Base-by-base conservation (phyloP, 2,797 vertebrate genomes). In the Semotilus atromaculatus region DNA sequence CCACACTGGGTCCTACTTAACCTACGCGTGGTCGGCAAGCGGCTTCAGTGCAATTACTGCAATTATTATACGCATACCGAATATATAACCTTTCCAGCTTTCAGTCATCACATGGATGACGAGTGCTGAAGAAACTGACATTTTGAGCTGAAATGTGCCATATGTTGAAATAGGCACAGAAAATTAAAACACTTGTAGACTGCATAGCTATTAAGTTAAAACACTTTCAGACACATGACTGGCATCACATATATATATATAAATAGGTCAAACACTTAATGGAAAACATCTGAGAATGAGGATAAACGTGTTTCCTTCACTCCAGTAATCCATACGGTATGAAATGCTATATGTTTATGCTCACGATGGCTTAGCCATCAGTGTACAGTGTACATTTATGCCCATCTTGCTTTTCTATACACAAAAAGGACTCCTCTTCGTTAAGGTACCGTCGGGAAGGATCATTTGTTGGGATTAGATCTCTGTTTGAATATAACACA, bases 21-120 rank as follows among this genome's bases (percentile, higher is more conserved):
- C 77, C 81, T 77, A 45, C 13, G 72, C 77, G 72, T 85, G 81
- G 74, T 75, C 62, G 62, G 53, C 3, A 81, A 66, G 26, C 29
- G 62, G 81, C 81, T 84, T 82, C 67, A 60, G n/a, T 62, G 81
- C 81, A 89, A 89, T 89, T 82, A 89, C 84, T 51, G 87, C 81
- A 87, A 87, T 88, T 88, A 84, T 67, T 82, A 77, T 45, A 89
- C 48, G 86, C 84, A 87, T 43, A 6, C 81, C 43, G 77, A 80
- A 86, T 77, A 38, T 51, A 48, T 48, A 82, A 70, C 29, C 53
- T 88, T 43, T 62, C 18, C 11, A 53, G 31, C 51, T 67, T 68
- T 64, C 36, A 77, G 51, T 71, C n/a, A 29, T 3, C 3, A 29
- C 48, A 58, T 71, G 48, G 10, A 68, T 71, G 79, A 71, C 4